Conservation (phyloP, 2,888 invertebrate species). For the Mactromeris polynyma region DNA sequence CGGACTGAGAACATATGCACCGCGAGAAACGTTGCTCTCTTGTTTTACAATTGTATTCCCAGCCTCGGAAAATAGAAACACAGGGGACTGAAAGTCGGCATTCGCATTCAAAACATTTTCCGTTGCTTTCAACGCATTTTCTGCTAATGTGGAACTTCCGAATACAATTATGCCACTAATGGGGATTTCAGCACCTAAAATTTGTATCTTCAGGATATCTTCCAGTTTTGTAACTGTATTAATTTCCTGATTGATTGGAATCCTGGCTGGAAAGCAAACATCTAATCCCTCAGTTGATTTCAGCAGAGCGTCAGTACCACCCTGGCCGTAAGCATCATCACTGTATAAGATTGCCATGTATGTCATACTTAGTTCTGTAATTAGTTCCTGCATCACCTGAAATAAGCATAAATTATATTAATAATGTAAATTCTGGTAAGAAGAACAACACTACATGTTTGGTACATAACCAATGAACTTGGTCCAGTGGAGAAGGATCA, state of each 20-base stretch:
- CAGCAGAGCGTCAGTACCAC: conserved; percentile 38
- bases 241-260: conserved; percentile 17
- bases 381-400: conserved; percentile 52
- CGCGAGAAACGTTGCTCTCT: conserved; percentile 46
- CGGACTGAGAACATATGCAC: conserved; percentile 63
- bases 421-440: no score
- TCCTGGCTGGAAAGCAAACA: conserved; percentile 51
- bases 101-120: conserved; percentile 32
- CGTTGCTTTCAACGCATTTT: conserved; percentile 37
- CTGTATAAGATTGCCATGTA: conserved; percentile 61
- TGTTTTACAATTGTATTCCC: conserved; percentile 38
- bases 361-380: conserved; percentile 54
- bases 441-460: no score
- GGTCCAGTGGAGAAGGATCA: no score
- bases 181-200: conserved; percentile 27
- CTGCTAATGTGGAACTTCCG: conserved; percentile 39
- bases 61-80: conserved; percentile 61
- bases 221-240: conserved; percentile 11
- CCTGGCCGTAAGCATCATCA: conserved; percentile 60
- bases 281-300: conserved; percentile 22
- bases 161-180: conserved; percentile 55
- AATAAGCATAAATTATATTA: not conserved
- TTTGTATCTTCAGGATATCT: conserved; percentile 14
- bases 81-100: conserved; percentile 28
- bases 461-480: no score